A percentile compares a stretch with the other conserved stretches of the same genome.
These are phyloP conservation scores for Drosophila cardini DNA, from an alignment of 1,140 invertebrate genomes.

Conservation along the genomic window DNA sequence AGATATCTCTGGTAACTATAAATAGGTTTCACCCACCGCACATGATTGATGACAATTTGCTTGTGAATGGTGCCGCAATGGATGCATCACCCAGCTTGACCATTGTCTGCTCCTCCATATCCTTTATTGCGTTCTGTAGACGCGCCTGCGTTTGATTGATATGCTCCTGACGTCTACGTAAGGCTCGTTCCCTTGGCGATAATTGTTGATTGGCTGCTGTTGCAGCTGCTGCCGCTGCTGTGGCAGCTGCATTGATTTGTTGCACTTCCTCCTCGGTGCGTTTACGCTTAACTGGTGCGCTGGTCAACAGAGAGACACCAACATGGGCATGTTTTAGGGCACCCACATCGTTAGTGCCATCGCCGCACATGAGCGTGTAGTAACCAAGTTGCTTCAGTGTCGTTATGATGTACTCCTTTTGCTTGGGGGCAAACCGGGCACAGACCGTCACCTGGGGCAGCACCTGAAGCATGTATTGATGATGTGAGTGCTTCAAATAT, in stretches of 20 bases:
- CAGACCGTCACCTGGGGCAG: slow-evolving; percentile 95
- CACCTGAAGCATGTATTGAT: slow-evolving; percentile 89
- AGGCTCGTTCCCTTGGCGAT: slow-evolving; percentile 77
- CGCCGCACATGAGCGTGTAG: slow-evolving; percentile 99
- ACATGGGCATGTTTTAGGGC: slow-evolving; percentile 97
- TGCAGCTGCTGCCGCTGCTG: slow-evolving; percentile 46
- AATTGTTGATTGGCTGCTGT: slow-evolving; percentile 58
- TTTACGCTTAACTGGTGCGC: slow-evolving; percentile 89
- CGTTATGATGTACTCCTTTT: slow-evolving; percentile 98
- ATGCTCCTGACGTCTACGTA: slow-evolving; percentile 77
- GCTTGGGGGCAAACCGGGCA: slow-evolving; percentile 97
- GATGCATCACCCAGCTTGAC: slow-evolving; percentile 99
- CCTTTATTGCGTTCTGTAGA: slow-evolving; percentile 89
- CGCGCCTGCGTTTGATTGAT: slow-evolving; percentile 83
- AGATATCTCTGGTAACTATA: not conserved
- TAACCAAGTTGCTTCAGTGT: slow-evolving; percentile 95
- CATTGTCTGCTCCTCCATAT: slow-evolving; percentile 95
- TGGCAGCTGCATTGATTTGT: slow-evolving; percentile 46
- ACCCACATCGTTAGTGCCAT: slow-evolving; percentile 99
- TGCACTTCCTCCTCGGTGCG: slow-evolving; percentile 75
- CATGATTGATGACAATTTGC: slow-evolving; percentile 97
- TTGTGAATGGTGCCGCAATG: slow-evolving; percentile 99
- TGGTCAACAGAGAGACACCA: slow-evolving; percentile 95
- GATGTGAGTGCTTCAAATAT: slow-evolving; percentile 89
- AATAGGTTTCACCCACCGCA: slow-evolving; percentile 87